Evolutionary conservation across 2,888 invertebrate genomes (phyloP), one percentile per base, ranked within the genome.

Genomic region (Cataglyphis cursor): DNA sequence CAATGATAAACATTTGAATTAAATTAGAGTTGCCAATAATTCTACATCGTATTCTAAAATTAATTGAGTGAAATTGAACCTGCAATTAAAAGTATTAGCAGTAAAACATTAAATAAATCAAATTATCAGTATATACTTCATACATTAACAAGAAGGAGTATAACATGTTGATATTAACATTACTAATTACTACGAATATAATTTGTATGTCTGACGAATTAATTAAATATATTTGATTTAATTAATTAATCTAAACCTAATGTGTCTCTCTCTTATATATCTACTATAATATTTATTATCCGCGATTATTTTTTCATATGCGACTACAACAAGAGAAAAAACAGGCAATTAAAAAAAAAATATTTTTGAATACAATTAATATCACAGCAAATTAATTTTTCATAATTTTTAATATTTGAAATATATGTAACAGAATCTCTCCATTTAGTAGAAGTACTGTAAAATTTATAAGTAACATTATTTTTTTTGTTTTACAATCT

Each of bases 221-320:
- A 66, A 76, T 76, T 76, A 76, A 66, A 38, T 66, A 28, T 9
- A 24, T 12, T n/a, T 38, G 66, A 66, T 75, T 75, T 18, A 54
- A 66, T 75, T 65, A 75, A 65, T 75, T 75, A 66, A 35, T 65
- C 8, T 18, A 75, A 64, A 54, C n/a, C 24, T 51, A 65, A 15
- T 64, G 21, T 51, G 12, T 3, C 35, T 9, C 6, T 12, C 35
- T 3, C 6, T 12, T 35, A 65, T 12, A 65, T 35, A 31, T 75
- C 8, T 21, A 10, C 8, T 51, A 10, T 38, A 51, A 35, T 44
- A 44, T 21, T 4, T n/a, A 10, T 35, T 64, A 64, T 64, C 5
- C 5, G 15, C n/a, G 3, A 41, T 28, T 28, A 51, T 35, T 12
- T 64, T 18, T 73, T 44, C 28, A 31, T 35, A 35, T 12, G n/a